A percentile compares a stretch with the other conserved stretches of the same genome.
Conservation (phyloP, 1,140 invertebrate genomes). For the Drosophila paulistorum region DNA sequence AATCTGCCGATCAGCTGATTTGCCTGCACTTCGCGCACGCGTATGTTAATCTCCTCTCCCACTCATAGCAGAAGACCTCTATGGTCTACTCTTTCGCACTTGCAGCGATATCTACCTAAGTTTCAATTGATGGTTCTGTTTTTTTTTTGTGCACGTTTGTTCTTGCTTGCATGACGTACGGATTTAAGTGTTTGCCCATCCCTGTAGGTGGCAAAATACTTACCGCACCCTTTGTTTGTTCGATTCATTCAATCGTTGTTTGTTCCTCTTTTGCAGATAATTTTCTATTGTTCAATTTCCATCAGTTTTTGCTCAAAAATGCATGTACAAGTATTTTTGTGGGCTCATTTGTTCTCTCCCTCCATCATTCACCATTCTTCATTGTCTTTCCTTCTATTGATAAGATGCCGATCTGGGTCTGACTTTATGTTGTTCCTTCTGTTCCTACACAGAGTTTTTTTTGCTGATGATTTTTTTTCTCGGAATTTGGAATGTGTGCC, state of each 20-base stretch:
- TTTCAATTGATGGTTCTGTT: not conserved
- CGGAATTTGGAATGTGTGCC: conserved; percentile 15
- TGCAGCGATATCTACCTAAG: conserved; percentile 30
- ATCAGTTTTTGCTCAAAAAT: conserved; percentile 13
- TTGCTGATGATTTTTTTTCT: conserved; percentile 6
- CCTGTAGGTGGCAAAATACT: conserved; percentile 57
- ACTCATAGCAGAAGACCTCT: conserved; percentile 18
- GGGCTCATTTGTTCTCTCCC: conserved; percentile 51
- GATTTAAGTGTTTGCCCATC: conserved; percentile 15
- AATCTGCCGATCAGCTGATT: conserved; percentile 42
- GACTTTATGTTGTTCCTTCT: conserved; percentile 5
- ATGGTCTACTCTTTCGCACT: conserved; percentile 27
- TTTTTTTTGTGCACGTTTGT: conserved; percentile 61
- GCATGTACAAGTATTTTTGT: conserved; percentile 40
- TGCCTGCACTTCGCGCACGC: conserved; percentile 42
- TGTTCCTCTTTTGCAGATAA: conserved; percentile 53
- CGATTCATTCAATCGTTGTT: conserved; percentile 68
- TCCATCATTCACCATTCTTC: not conserved
- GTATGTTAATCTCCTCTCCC: conserved; percentile 22
- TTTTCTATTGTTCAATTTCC: conserved; percentile 54
- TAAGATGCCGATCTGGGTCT: conserved; percentile 42
- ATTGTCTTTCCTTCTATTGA: conserved; percentile 39
- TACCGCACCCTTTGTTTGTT: conserved; percentile 48
- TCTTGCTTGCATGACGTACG: conserved; percentile 45
- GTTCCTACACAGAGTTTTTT: not conserved